Base-by-base conservation (phyloP, 2,113 vertebrate genomes). In the Corvus cornix region DNA sequence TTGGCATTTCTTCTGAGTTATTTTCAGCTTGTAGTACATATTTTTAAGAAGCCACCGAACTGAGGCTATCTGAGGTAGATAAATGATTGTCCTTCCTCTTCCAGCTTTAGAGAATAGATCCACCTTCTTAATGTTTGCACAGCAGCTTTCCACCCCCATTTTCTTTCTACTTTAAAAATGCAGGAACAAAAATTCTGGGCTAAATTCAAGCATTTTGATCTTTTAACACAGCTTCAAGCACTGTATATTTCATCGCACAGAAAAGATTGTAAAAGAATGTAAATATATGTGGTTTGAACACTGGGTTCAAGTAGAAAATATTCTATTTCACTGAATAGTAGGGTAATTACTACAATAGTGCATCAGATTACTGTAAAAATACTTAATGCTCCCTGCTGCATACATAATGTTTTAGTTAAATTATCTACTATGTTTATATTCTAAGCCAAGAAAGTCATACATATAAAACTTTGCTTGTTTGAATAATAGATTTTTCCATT, bases 341-440 rank as follows among this genome's bases (percentile, higher is more conserved):
- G 92, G 88, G 87, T 90, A 96, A 97, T 96, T 96, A 95, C 92
- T 95, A 90, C 89, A 90, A 93, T 93, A 80, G 78, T 87, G 82
- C 94, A 95, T 95, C 87, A 87, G 76, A 88, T 96, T 95, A 95
- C 92, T 88, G 75, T 94, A 92, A 94, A 96, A 95, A 96, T 94
- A 95, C 95, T 97, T 97, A 95, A 55, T 88, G 84, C 66, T 93
- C 84, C 92, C 87, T 96, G 88, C 79, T 94, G 93, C 84, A 91
- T 89, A 90, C 95, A 95, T 91, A 95, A 93, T 91, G 93, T 97
- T 96, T 96, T 93, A 91, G 85, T 96, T 96, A 96, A 92, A 96
- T 96, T 96, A 95, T 97, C 92, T 93, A 73, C 72, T 78, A 18
- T 93, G 90, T 95, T 97, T 91, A 84, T 85, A 43, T 93, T 93